Conservation (phyloP, 30 jellyfish, hydroid and myxozoan genomes). For the Clytia hemisphaerica region DNA sequence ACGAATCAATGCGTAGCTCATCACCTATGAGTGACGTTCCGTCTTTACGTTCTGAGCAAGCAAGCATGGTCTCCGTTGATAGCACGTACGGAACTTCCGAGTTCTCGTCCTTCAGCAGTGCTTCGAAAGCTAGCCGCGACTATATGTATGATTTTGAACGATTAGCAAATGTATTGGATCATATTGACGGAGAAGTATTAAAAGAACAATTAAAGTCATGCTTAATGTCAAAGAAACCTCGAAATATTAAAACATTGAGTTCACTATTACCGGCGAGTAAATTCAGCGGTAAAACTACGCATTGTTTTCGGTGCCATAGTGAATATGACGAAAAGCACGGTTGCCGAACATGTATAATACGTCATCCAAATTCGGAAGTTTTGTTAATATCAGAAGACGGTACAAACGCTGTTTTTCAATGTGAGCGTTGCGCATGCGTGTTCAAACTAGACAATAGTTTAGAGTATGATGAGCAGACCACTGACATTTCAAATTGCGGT, state of each 20-base stretch:
- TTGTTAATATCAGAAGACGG: slow-evolving; percentile 55
- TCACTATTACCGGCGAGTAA: slow-evolving; percentile 50
- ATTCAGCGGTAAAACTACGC: slow-evolving; percentile 63
- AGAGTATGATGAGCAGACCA: slow-evolving; percentile 31
- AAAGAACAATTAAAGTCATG: too few species aligned
- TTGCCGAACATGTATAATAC: slow-evolving; percentile 32
- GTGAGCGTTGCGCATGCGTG: slow-evolving; percentile 56
- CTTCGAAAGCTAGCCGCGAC: too few species aligned
- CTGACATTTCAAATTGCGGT: slow-evolving; percentile 43
- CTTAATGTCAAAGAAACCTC: too few species aligned
- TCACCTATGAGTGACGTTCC: too few species aligned
- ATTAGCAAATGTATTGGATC: too few species aligned
- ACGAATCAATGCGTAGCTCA: too few species aligned
- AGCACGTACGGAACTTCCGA: too few species aligned
- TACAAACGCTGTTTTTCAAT: slow-evolving; percentile 49
- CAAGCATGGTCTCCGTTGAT: too few species aligned
- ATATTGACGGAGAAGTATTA: too few species aligned
- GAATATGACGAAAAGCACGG: slow-evolving; percentile 75
- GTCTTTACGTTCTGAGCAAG: too few species aligned
- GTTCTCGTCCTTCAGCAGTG: too few species aligned
- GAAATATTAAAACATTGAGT: slow-evolving; percentile 41
- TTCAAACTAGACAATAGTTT: slow-evolving; percentile 51
- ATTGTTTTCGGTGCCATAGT: slow-evolving; percentile 76
- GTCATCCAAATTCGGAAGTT: slow-evolving; percentile 46
- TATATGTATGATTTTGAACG: too few species aligned